Conservation (phyloP, 2,888 invertebrate species). For the Esperia sulphurella region DNA sequence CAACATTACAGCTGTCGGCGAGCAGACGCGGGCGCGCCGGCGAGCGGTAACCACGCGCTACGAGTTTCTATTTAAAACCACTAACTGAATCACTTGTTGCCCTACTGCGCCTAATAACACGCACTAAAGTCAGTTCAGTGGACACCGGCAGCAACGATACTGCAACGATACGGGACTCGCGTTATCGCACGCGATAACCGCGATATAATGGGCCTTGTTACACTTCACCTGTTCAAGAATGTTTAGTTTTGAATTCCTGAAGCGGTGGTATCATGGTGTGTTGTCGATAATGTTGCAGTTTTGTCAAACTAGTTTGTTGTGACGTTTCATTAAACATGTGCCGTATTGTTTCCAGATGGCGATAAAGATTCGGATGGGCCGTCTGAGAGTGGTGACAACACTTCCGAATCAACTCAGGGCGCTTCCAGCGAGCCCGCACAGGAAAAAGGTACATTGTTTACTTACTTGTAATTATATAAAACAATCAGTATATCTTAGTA, state of each 20-base stretch:
- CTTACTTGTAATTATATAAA: too few relatives aligned
- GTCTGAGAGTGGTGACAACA: conserved; percentile 75
- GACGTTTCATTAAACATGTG: not conserved
- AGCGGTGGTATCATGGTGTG: conserved; percentile 68
- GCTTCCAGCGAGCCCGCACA: conserved; percentile 67
- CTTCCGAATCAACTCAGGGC: conserved; percentile 70
- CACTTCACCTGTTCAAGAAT: conserved; percentile 46
- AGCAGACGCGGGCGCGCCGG: conserved; percentile 50
- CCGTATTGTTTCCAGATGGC: conserved; percentile 58
- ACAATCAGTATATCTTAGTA: too few relatives aligned
- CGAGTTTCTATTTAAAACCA: conserved; percentile 24
- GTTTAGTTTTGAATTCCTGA: conserved; percentile 72
- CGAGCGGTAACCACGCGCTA: conserved; percentile 37
- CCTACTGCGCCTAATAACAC: conserved; percentile 34
- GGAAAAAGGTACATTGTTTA: conserved; percentile 58
- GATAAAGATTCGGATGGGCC: conserved; percentile 76
- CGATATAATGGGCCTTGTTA: conserved; percentile 54
- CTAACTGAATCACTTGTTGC: conserved; percentile 19
- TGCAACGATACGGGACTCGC: conserved; percentile 41
- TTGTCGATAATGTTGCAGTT: conserved; percentile 12
- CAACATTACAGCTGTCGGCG: conserved; percentile 39
- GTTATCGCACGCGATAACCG: conserved; percentile 61
- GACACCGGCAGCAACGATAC: conserved; percentile 21
- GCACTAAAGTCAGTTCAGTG: conserved; percentile 28
- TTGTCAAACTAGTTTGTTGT: conserved; percentile 6